These are phyloP conservation scores for Andrena camellia DNA, from an alignment of 2,888 invertebrate genomes.

Conservation along the genomic window DNA sequence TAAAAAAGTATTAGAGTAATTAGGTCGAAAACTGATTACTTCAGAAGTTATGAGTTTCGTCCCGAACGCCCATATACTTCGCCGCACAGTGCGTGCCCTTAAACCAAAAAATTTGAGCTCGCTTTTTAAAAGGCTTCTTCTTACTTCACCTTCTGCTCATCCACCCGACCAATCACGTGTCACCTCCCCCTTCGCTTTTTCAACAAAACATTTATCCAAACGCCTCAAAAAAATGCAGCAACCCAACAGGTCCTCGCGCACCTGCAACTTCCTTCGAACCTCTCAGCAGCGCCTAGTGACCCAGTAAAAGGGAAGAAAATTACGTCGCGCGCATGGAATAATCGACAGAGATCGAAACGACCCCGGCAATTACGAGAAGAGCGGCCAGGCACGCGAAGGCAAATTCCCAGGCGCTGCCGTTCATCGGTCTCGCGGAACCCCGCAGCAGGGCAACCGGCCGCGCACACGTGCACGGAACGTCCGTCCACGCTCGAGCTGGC, in stretches of 20 bases:
- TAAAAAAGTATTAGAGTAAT: too few relatives aligned
- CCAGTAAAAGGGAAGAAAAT: neutral
- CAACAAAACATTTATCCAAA: neutral
- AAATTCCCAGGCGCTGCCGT: neutral
- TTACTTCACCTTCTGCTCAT: neutral
- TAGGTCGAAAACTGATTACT: too few relatives aligned
- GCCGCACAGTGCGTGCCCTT: too few relatives aligned
- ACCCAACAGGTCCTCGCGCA: neutral
- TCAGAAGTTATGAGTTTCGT: too few relatives aligned
- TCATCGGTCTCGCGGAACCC: neutral
- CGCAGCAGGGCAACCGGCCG: too few relatives aligned
- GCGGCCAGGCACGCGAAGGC: neutral
- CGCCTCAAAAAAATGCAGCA: neutral
- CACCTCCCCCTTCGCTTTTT: neutral
- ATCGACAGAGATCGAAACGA: neutral
- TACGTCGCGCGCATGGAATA: neutral
- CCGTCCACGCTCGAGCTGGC: neutral
- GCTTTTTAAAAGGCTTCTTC: too few relatives aligned
- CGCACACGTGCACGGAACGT: too few relatives aligned
- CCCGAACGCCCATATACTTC: too few relatives aligned
- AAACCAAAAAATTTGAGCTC: too few relatives aligned
- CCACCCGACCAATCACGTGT: neutral
- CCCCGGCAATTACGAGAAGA: neutral
- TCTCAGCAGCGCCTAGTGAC: neutral
- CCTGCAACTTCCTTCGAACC: neutral